Evolutionary conservation across 2,113 vertebrate species (phyloP).

Genomic region (Sebastes schlegelii): DNA sequence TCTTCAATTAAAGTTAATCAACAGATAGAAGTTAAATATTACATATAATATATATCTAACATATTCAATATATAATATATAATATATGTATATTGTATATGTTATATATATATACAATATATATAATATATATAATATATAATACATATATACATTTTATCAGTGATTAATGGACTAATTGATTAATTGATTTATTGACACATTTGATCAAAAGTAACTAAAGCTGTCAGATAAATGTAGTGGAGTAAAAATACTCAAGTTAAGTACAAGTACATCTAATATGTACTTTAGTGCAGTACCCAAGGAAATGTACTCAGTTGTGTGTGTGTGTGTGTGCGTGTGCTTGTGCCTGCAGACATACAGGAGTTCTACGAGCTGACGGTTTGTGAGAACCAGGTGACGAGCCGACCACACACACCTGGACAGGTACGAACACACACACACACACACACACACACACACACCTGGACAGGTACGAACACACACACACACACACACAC

Average conservation of each 20-base stretch:
- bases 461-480: background rate
- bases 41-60: background rate
- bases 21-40: background rate
- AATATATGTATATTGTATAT: no score
- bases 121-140: no score
- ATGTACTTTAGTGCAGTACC: no score
- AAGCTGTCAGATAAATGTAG: no score
- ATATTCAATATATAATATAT: background rate
- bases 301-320: no score
- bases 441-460: slow-evolving; percentile 12
- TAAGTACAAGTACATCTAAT: no score
- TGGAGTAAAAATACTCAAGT: no score
- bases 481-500: slow-evolving; percentile 18
- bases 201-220: no score
- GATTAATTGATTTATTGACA: no score
- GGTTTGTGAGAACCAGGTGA: slow-evolving; percentile 72
- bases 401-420: slow-evolving; percentile 54
- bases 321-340: slow-evolving; percentile 31
- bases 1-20: background rate
- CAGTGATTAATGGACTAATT: no score
- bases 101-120: no score
- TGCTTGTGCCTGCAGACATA: slow-evolving; percentile 72
- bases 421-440: slow-evolving; percentile 64
- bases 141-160: no score
- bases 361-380: slow-evolving; percentile 80